A percentile compares a stretch with the other conserved stretches of the same genome.
Evolutionary conservation across 2,888 invertebrate genomes (phyloP).

Genomic region (Sturmia bella): DNA sequence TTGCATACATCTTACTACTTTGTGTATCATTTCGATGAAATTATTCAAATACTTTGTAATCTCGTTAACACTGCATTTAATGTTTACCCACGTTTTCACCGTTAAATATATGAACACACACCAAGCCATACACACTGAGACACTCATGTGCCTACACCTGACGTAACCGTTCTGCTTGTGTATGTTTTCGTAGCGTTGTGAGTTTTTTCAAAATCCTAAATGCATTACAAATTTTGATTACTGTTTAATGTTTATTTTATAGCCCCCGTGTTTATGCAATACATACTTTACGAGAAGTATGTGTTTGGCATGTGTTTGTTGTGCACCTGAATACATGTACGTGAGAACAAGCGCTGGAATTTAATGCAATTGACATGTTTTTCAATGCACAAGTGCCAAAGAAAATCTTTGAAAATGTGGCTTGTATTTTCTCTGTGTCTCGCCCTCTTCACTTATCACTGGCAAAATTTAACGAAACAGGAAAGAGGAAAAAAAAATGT

Average conservation of each 20-base stretch:
- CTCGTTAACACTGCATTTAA: slow-evolving; percentile 62
- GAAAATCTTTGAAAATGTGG: slow-evolving; percentile 46
- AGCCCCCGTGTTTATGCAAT: slow-evolving; percentile 56
- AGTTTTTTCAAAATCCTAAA: slow-evolving; percentile 17
- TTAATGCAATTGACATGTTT: slow-evolving; percentile 68
- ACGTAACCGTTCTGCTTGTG: neutral
- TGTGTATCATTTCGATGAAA: slow-evolving; percentile 44
- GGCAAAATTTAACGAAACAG: neutral
- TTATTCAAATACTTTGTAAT: slow-evolving; percentile 61
- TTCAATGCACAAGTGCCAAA: slow-evolving; percentile 61
- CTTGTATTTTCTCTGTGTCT: neutral
- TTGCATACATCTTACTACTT: neutral
- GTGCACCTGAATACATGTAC: slow-evolving; percentile 21
- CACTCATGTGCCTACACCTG: neutral
- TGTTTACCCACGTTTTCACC: slow-evolving; percentile 38
- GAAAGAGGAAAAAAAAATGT: slow-evolving; percentile 28
- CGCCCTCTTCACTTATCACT: neutral
- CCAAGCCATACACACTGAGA: neutral
- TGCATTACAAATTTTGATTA: slow-evolving; percentile 60
- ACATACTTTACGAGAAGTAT: slow-evolving; percentile 27
- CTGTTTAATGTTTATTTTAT: slow-evolving; percentile 62
- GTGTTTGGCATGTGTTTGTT: slow-evolving; percentile 31
- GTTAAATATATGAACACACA: neutral
- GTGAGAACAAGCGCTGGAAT: slow-evolving; percentile 53
- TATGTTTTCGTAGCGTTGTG: neutral